Conservation (phyloP, 2,113 vertebrate species). For the Lutjanus erythropterus region DNA sequence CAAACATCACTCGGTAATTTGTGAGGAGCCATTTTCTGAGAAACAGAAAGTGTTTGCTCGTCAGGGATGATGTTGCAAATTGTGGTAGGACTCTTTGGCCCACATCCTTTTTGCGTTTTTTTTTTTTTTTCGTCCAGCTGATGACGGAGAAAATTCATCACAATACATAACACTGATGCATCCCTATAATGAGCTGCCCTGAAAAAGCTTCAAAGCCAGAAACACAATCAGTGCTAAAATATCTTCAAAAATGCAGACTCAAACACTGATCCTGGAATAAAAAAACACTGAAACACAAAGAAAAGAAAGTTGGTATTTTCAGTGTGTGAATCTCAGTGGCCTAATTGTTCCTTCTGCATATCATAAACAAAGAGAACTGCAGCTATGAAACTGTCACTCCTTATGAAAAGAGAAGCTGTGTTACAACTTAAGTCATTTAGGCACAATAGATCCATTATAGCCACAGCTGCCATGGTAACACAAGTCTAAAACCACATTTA, state of each 20-base stretch:
- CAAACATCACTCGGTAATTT: conserved; percentile 83
- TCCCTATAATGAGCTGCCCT: background rate
- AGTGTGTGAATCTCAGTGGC: background rate
- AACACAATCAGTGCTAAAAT: background rate
- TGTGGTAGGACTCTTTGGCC: background rate
- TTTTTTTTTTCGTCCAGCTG: background rate
- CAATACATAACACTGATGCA: conserved; percentile 6
- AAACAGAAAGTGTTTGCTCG: conserved; percentile 63
- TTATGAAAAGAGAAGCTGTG: conserved; percentile 24
- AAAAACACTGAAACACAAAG: background rate
- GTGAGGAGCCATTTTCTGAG: conserved; percentile 82
- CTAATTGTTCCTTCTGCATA: conserved; percentile 5
- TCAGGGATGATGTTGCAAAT: conserved; percentile 67
- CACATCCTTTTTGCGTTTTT: background rate
- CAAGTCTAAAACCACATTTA: background rate
- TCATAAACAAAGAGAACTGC: background rate
- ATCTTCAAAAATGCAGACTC: background rate
- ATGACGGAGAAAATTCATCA: background rate
- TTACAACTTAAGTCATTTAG: conserved; percentile 47
- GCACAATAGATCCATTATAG: conserved; percentile 60
- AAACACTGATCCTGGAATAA: background rate
- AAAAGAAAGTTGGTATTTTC: background rate
- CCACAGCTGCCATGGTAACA: conserved; percentile 68
- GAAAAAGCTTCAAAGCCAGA: background rate
- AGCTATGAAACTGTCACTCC: conserved; percentile 3